These are phyloP conservation scores for Seira sanloemensis DNA, from an alignment of 2,888 invertebrate genomes.

Conservation along the genomic window DNA sequence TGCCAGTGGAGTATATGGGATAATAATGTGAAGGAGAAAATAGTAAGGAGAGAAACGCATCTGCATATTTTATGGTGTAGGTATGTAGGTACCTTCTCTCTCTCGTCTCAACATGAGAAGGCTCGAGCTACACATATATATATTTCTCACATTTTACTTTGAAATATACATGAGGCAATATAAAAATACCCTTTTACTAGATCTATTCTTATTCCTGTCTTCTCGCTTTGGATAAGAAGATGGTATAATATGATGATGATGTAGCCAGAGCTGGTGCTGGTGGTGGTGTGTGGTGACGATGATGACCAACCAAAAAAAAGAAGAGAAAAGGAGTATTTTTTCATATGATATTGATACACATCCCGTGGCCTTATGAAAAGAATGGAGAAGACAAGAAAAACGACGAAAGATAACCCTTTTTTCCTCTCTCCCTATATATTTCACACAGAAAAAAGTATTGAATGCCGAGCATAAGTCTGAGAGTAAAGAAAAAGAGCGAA, in stretches of 20 bases:
- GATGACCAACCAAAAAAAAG: conserved; percentile 39
- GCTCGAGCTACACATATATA: too few species aligned
- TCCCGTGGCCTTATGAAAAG: background rate
- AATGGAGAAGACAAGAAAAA: conserved; percentile 5
- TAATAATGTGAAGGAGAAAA: conserved; percentile 10
- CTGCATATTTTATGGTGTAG: conserved; percentile 13
- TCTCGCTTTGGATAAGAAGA: background rate
- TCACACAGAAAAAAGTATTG: background rate
- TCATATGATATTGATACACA: conserved; percentile 10
- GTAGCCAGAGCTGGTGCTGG: conserved; percentile 1
- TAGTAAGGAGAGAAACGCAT: conserved; percentile 2
- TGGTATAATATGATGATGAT: background rate
- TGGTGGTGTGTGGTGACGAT: conserved; percentile 44
- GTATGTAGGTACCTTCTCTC: conserved; percentile 6
- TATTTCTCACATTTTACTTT: background rate
- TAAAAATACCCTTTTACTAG: background rate
- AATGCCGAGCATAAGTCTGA: background rate
- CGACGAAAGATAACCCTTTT: conserved; percentile 1
- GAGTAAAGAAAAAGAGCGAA: too few species aligned
- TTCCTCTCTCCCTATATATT: background rate
- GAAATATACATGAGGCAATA: background rate
- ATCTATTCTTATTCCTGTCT: conserved; percentile 18
- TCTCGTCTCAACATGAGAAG: background rate
- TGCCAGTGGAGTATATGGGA: background rate
- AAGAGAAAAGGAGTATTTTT: background rate